phyloP scores from a whole-genome alignment of 2,797 vertebrate genomes.

The Triplophysa yarkandensis region DNA sequence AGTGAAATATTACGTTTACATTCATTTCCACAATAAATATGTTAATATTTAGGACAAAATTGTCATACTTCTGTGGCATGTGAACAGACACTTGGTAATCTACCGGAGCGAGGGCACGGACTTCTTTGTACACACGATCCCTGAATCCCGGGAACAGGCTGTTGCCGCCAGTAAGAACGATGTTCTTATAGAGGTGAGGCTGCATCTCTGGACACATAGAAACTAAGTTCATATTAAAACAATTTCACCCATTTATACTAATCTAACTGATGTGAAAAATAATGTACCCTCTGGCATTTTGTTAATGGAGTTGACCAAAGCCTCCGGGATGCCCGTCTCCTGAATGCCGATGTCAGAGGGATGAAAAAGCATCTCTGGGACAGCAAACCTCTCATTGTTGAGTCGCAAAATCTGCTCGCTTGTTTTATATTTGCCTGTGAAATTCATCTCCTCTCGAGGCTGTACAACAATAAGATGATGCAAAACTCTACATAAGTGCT shows the following conservation, averaged over 20 bases:
- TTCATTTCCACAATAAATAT: neutral
- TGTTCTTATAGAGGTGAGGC: constrained; percentile 97
- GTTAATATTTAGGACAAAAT: neutral
- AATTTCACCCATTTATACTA: neutral
- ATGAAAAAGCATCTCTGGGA: constrained; percentile 96
- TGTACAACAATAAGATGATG: constrained; percentile 53
- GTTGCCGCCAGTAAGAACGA: constrained; percentile 93
- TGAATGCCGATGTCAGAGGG: constrained; percentile 97
- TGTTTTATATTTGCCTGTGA: constrained; percentile 94
- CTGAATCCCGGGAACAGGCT: constrained; percentile 89
- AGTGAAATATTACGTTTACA: neutral
- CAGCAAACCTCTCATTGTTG: constrained; percentile 94
- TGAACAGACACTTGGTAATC: constrained; percentile 90
- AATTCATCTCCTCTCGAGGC: constrained; percentile 94
- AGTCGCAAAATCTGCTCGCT: constrained; percentile 95
- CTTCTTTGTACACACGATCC: constrained; percentile 90
- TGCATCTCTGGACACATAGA: constrained; percentile 88
- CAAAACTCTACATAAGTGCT: neutral
- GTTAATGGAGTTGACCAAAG: constrained; percentile 89
- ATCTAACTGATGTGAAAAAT: neutral
- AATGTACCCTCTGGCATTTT: constrained; percentile 89
- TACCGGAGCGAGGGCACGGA: constrained; percentile 88
- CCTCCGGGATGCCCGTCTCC: constrained; percentile 96
- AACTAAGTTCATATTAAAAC: neutral
- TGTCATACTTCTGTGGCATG: constrained; percentile 84